Percentiles rank a stretch among this genome's conserved stretches.
Evolutionary conservation across 2,797 vertebrate species (phyloP).

Genomic region (Pseudomugil gertrudae): DNA sequence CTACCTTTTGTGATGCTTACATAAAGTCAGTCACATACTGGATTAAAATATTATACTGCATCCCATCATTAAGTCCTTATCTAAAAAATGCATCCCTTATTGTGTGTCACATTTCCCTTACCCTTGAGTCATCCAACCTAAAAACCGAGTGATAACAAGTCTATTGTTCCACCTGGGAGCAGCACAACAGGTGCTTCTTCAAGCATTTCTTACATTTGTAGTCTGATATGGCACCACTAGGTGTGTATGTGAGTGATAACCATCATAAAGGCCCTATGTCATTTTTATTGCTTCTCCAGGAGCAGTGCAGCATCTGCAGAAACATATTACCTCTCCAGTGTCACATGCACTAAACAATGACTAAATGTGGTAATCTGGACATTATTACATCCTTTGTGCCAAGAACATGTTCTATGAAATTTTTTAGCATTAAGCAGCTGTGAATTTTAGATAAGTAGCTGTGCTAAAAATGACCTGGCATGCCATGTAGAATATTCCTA

Average conservation of each 20-base stretch:
- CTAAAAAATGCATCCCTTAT: conserved; percentile 8
- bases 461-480: neutral
- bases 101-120: conserved; percentile 28
- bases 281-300: conserved; percentile 64
- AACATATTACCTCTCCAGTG: conserved; percentile 60
- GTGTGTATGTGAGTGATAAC: conserved; percentile 46
- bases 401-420: conserved; percentile 21
- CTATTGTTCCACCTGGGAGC: conserved; percentile 42
- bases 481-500: conserved; percentile 12
- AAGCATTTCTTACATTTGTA: conserved; percentile 37
- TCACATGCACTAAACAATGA: conserved; percentile 60
- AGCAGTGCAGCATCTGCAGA: conserved; percentile 56
- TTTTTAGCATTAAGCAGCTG: neutral
- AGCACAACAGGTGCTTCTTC: conserved; percentile 26
- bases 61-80: conserved; percentile 13
- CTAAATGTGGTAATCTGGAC: conserved; percentile 27
- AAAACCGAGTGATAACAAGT: conserved; percentile 47
- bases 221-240: conserved; percentile 43
- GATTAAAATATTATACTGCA: conserved; percentile 18
- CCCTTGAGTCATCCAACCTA: conserved; percentile 38
- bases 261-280: conserved; percentile 58
- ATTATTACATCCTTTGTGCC: conserved; percentile 6
- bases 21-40: conserved; percentile 22
- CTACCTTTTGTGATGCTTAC: conserved; percentile 31
- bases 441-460: neutral